Conservation (phyloP, 2,888 invertebrate species). For the Macropis europaea region DNA sequence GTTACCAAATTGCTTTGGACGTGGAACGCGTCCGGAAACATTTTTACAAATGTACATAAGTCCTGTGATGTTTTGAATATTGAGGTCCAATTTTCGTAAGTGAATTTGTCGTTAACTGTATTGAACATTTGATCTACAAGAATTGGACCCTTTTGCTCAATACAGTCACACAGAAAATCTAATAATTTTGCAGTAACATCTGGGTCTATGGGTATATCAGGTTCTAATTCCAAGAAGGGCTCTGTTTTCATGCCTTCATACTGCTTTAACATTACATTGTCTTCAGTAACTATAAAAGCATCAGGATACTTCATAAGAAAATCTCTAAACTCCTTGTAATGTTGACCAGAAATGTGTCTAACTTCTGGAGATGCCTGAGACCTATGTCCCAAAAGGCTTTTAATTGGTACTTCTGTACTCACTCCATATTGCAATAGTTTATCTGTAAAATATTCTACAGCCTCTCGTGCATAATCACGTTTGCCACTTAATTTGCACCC, state of each 20-base stretch:
- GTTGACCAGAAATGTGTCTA: slow-evolving; percentile 96
- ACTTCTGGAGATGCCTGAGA: slow-evolving; percentile 98
- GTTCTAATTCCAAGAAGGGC: slow-evolving; percentile 85
- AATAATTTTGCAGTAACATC: slow-evolving; percentile 90
- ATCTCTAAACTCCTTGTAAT: slow-evolving; percentile 95
- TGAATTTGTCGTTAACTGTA: slow-evolving; percentile 88
- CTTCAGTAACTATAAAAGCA: slow-evolving; percentile 90
- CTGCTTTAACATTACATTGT: slow-evolving; percentile 89
- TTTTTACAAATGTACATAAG: slow-evolving; percentile 92
- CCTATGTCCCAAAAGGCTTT: slow-evolving; percentile 96
- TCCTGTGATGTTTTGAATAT: slow-evolving; percentile 96
- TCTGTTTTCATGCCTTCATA: slow-evolving; percentile 86
- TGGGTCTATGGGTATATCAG: slow-evolving; percentile 87
- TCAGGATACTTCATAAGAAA: slow-evolving; percentile 92
- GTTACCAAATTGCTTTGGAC: slow-evolving; percentile 96
- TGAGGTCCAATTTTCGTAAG: slow-evolving; percentile 89
- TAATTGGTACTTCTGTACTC: slow-evolving; percentile 97
- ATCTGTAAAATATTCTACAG: slow-evolving; percentile 97
- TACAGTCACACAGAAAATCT: slow-evolving; percentile 90
- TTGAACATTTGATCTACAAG: slow-evolving; percentile 94
- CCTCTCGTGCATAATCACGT: slow-evolving; percentile 96
- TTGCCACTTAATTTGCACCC: slow-evolving; percentile 83
- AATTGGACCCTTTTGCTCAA: slow-evolving; percentile 90
- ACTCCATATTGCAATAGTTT: slow-evolving; percentile 97
- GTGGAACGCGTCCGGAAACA: slow-evolving; percentile 96